These are phyloP conservation scores for Scolopax mira DNA, from an alignment of 2,113 vertebrate species.

Conservation along the genomic window DNA sequence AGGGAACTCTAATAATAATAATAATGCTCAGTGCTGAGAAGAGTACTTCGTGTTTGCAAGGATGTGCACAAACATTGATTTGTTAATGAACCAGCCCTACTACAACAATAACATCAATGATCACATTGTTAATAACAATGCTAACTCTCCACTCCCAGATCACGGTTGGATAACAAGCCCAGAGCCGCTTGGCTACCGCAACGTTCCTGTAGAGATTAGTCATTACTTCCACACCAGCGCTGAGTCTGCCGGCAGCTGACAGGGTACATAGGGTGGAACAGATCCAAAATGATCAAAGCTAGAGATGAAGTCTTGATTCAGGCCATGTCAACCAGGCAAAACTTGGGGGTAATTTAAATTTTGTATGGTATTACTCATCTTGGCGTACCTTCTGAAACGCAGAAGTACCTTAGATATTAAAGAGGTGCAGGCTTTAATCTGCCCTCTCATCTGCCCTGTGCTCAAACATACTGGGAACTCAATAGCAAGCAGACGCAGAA, in stretches of 20 bases:
- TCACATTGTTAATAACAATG: slow-evolving; percentile 10
- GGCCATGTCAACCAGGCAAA: neutral
- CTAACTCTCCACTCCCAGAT: neutral
- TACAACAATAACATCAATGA: neutral
- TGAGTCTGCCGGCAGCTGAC: neutral
- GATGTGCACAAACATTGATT: slow-evolving; percentile 17
- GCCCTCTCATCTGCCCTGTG: neutral
- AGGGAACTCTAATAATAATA: neutral
- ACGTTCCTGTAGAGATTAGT: neutral
- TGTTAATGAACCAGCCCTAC: neutral
- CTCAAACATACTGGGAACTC: neutral
- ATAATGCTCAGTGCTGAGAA: neutral
- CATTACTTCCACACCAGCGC: neutral
- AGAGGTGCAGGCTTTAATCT: neutral
- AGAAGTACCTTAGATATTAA: neutral
- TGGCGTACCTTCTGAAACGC: neutral
- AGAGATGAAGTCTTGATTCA: neutral
- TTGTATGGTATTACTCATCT: neutral
- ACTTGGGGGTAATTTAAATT: neutral
- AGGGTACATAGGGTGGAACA: neutral
- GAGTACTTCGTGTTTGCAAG: neutral
- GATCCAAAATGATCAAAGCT: neutral
- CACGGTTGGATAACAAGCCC: neutral
- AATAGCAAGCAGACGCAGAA: neutral
- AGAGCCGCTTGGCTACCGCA: neutral